phyloP scores from a whole-genome alignment of 2,113 vertebrate species.

The Centrocercus urophasianus region DNA sequence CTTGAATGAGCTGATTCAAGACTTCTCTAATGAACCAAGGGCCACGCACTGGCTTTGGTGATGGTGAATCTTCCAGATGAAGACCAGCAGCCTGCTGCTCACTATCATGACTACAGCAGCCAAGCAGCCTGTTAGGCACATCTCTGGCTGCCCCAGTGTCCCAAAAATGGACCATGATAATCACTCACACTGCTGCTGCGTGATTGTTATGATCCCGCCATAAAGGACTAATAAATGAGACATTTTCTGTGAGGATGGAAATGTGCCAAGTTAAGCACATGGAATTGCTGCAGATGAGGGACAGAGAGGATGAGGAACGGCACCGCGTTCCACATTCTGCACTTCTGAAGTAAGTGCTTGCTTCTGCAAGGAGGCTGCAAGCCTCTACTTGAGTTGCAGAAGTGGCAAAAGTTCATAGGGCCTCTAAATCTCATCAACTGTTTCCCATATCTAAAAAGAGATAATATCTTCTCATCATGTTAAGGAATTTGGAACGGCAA shows the following conservation, averaged over 20 bases:
- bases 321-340: too few relatives aligned
- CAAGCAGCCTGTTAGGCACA: not conserved
- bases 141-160: not conserved
- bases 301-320: not conserved
- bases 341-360: not conserved
- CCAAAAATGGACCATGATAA: not conserved
- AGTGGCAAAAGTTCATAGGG: not conserved
- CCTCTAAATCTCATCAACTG: not conserved
- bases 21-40: not conserved
- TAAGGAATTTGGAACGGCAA: constrained; percentile 42
- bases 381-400: not conserved
- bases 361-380: not conserved
- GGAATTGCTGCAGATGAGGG: not conserved
- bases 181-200: not conserved
- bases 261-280: not conserved
- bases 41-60: not conserved
- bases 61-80: not conserved
- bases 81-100: fast-evolving
- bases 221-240: not conserved
- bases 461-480: constrained; percentile 34
- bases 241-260: not conserved
- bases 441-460: not conserved
- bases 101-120: not conserved
- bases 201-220: not conserved
- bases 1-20: not conserved